Evolutionary conservation across 2,888 invertebrate genomes (phyloP).

Genomic region (Dasysyrphus albostriatus): DNA sequence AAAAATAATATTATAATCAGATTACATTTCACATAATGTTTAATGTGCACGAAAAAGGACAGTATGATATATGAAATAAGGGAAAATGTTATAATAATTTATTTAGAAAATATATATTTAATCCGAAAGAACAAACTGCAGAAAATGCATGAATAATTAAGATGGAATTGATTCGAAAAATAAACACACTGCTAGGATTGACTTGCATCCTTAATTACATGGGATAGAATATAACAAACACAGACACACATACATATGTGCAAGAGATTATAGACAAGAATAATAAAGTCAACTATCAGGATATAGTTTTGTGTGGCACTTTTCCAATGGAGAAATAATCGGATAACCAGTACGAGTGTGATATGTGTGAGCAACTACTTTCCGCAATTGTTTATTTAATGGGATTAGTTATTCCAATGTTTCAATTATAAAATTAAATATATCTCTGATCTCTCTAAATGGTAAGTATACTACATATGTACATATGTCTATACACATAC

Average conservation of each 20-base stretch:
- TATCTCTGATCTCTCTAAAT: too few relatives aligned
- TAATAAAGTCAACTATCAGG: too few relatives aligned
- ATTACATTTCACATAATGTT: background rate
- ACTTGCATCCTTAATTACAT: constrained; percentile 2
- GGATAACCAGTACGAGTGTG: background rate
- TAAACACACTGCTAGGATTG: background rate
- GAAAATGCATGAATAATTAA: constrained; percentile 6
- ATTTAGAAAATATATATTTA: background rate
- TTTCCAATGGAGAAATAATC: background rate
- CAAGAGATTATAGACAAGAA: background rate
- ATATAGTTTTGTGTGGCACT: background rate
- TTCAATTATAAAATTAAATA: background rate
- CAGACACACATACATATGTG: background rate
- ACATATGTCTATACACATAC: too few relatives aligned
- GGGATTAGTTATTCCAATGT: background rate
- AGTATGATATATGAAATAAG: background rate
- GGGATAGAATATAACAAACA: background rate
- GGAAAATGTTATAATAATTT: background rate
- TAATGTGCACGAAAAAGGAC: background rate
- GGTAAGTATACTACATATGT: too few relatives aligned
- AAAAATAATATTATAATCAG: background rate
- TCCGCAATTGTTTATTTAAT: background rate
- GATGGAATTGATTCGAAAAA: constrained; percentile 4
- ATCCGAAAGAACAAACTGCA: background rate
- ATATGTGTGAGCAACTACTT: background rate